Conservation (phyloP, 64 coral and sea anemone genomes). For the Dendrophyllia cribrosa region DNA sequence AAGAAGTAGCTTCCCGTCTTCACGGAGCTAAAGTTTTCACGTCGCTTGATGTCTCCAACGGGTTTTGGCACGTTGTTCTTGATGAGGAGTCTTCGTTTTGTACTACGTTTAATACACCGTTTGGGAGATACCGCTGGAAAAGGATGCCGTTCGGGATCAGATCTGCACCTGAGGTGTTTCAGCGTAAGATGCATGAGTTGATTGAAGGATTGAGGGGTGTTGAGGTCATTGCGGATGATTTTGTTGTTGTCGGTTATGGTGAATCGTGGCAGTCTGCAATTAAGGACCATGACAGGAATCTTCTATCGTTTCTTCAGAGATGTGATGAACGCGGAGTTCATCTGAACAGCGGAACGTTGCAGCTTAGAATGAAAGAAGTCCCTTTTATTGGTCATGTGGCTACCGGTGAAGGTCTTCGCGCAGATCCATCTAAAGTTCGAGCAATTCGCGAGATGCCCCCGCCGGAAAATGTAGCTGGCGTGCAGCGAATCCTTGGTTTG, state of each 20-base stretch:
- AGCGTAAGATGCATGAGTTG: slow-evolving; percentile 9
- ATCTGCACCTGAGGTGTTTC: neutral
- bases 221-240: slow-evolving; percentile 32
- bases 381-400: slow-evolving; percentile 17
- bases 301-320: neutral
- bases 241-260: slow-evolving; percentile 31
- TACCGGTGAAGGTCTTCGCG: slow-evolving; percentile 1
- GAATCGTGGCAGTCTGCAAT: neutral
- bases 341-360: neutral
- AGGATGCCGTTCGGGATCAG: slow-evolving; percentile 12
- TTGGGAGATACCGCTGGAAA: slow-evolving; percentile 9
- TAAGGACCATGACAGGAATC: neutral
- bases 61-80: too few species aligned
- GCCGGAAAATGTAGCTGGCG: neutral
- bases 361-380: slow-evolving; percentile 4
- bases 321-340: slow-evolving; percentile 15
- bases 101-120: slow-evolving; percentile 27
- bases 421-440: slow-evolving; percentile 22
- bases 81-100: slow-evolving; percentile 14
- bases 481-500: neutral
- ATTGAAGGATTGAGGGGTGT: slow-evolving; percentile 14
- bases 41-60: too few species aligned
- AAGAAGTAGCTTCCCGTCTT: neutral
- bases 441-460: slow-evolving; percentile 9
- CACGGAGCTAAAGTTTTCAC: neutral